Evolutionary conservation across 2,888 invertebrate species (phyloP).

Genomic region (Amiota mariae): DNA sequence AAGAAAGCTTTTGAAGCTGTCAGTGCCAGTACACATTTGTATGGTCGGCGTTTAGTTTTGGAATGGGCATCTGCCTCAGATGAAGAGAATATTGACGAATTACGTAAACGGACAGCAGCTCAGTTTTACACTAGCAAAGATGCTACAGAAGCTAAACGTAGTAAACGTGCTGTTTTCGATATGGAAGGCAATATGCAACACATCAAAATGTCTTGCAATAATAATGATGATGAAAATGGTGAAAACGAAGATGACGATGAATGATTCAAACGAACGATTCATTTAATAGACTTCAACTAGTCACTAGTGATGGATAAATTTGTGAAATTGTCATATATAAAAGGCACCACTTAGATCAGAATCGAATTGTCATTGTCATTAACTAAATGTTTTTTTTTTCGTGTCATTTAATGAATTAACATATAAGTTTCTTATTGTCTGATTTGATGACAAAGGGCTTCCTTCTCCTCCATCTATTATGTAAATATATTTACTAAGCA

Average conservation of each 20-base stretch:
- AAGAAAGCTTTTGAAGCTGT: conserved; percentile 95
- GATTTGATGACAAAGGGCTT: no score
- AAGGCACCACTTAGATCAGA: no score
- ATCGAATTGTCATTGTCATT: no score
- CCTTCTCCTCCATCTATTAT: no score
- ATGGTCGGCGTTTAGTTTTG: conserved; percentile 93
- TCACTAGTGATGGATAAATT: no score
- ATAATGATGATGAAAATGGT: conserved; percentile 49
- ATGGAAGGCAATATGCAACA: conserved; percentile 46
- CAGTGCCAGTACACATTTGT: conserved; percentile 98
- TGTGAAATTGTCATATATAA: no score
- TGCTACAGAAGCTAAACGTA: conserved; percentile 66
- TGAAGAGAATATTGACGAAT: conserved; percentile 83
- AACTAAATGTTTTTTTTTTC: no score
- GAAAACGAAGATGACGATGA: conserved; percentile 35
- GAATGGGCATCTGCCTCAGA: conserved; percentile 87
- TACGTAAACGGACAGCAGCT: conserved; percentile 90
- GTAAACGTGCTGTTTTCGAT: conserved; percentile 74
- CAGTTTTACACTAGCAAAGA: conserved; percentile 73
- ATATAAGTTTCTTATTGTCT: no score
- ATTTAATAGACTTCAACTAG: no score
- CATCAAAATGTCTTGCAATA: conserved; percentile 3
- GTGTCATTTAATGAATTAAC: no score
- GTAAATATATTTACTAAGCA: no score
- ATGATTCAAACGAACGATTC: background rate